Conservation (phyloP, 2,113 vertebrate genomes). For the Corythaeola cristata region DNA sequence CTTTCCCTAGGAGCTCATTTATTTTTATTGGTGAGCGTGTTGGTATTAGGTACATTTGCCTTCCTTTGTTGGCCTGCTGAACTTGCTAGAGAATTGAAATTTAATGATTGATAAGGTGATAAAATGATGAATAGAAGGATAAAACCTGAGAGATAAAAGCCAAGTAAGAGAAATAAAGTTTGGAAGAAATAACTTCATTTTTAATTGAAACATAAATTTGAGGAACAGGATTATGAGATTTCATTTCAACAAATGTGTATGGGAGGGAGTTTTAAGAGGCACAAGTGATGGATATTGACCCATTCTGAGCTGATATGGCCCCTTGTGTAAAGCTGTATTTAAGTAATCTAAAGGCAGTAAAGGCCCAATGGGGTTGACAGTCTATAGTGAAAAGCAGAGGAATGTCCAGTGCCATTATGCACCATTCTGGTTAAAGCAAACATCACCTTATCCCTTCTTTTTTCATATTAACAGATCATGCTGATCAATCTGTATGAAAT, state of each 20-base stretch:
- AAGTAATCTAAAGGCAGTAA: neutral
- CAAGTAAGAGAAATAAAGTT: constrained; percentile 55
- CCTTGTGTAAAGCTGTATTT: neutral
- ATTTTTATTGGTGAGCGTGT: constrained; percentile 13
- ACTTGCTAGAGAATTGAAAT: constrained; percentile 23
- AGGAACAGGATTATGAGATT: constrained; percentile 48
- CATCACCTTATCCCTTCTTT: neutral
- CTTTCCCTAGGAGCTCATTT: constrained; percentile 40
- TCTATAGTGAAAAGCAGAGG: neutral
- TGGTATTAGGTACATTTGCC: neutral
- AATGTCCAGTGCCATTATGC: neutral
- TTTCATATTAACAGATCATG: neutral
- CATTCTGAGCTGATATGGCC: neutral
- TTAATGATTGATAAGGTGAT: constrained; percentile 48
- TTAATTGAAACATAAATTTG: constrained; percentile 73
- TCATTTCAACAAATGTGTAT: constrained; percentile 29
- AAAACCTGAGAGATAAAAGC: constrained; percentile 40
- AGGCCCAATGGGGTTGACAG: neutral
- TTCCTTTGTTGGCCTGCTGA: neutral
- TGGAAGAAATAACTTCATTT: constrained; percentile 12
- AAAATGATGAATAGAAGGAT: constrained; percentile 45
- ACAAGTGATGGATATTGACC: neutral
- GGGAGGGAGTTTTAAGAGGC: neutral
- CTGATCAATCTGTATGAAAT: neutral
- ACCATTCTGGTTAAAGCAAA: neutral